Evolutionary conservation across 2,797 vertebrate species (phyloP).

Genomic region (Sparus aurata): DNA sequence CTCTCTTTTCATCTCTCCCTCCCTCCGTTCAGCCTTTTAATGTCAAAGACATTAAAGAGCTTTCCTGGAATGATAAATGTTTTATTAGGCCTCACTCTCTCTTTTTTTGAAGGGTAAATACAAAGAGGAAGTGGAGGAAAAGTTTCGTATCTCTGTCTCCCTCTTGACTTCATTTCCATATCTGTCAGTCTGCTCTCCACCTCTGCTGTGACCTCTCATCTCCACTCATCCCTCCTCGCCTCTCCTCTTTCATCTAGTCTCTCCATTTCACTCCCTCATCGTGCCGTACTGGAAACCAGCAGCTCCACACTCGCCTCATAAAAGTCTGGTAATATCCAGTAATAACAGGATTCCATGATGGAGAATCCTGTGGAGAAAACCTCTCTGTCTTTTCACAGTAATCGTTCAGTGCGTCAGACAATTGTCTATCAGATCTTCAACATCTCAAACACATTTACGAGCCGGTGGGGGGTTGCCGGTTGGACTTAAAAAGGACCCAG

Average conservation of each 20-base stretch:
- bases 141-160: conserved; percentile 72
- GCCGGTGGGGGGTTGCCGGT: conserved; percentile 40
- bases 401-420: conserved; percentile 26
- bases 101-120: conserved; percentile 84
- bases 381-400: conserved; percentile 30
- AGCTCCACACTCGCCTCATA: conserved; percentile 12
- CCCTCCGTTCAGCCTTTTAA: conserved; percentile 75
- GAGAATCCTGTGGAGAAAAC: conserved; percentile 11
- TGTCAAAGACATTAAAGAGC: conserved; percentile 81
- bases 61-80: conserved; percentile 86
- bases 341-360: conserved; percentile 20
- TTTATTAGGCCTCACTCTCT: conserved; percentile 78
- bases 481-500: conserved; percentile 67
- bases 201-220: conserved; percentile 72
- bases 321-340: conserved; percentile 42
- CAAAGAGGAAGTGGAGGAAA: conserved; percentile 79
- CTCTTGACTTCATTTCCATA: conserved; percentile 81
- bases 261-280: conserved; percentile 45
- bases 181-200: conserved; percentile 70
- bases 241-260: conserved; percentile 65
- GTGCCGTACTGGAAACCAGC: conserved; percentile 61
- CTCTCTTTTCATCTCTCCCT: conserved; percentile 56
- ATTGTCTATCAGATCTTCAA: conserved; percentile 57
- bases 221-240: conserved; percentile 52
- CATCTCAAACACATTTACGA: conserved; percentile 51